A percentile compares a stretch with the other conserved stretches of the same genome.
phyloP scores from a whole-genome alignment of 1,140 invertebrate species.

The Laodelphax striatellus region DNA sequence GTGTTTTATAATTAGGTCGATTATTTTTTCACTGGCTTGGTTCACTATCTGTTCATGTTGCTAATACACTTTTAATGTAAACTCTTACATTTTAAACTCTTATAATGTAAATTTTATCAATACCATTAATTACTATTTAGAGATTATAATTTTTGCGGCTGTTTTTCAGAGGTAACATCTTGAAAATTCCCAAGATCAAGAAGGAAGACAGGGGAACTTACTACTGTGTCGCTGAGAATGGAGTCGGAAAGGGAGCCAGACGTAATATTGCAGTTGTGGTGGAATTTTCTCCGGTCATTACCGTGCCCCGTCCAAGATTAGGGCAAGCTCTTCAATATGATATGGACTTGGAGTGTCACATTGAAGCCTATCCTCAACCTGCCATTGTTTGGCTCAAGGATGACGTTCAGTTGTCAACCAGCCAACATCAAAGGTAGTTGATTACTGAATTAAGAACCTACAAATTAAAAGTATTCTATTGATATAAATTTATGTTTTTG shows the following conservation, averaged over 20 bases:
- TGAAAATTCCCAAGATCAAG: slow-evolving; percentile 65
- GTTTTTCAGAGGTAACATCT: slow-evolving; percentile 61
- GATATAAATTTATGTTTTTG: no score
- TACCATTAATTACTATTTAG: no score
- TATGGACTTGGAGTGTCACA: slow-evolving; percentile 84
- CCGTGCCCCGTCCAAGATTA: slow-evolving; percentile 62
- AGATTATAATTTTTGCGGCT: neutral
- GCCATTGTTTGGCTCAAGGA: slow-evolving; percentile 81
- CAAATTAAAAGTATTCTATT: no score
- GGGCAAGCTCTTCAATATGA: slow-evolving; percentile 84
- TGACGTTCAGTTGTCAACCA: slow-evolving; percentile 64
- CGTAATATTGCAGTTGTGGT: slow-evolving; percentile 83
- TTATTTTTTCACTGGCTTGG: no score
- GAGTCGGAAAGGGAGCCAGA: slow-evolving; percentile 68
- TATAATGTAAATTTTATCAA: no score
- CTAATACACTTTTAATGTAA: no score
- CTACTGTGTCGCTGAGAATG: slow-evolving; percentile 88
- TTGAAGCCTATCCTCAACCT: slow-evolving; percentile 84
- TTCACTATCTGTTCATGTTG: no score
- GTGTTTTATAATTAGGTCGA: no score
- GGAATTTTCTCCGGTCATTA: slow-evolving; percentile 76
- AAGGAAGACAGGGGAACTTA: slow-evolving; percentile 87
- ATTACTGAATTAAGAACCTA: no score
- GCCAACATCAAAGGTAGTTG: slow-evolving; percentile 58
- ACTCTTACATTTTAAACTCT: no score